Conservation (phyloP, 2,888 invertebrate species). For the Caenorhabditis plicata region DNA sequence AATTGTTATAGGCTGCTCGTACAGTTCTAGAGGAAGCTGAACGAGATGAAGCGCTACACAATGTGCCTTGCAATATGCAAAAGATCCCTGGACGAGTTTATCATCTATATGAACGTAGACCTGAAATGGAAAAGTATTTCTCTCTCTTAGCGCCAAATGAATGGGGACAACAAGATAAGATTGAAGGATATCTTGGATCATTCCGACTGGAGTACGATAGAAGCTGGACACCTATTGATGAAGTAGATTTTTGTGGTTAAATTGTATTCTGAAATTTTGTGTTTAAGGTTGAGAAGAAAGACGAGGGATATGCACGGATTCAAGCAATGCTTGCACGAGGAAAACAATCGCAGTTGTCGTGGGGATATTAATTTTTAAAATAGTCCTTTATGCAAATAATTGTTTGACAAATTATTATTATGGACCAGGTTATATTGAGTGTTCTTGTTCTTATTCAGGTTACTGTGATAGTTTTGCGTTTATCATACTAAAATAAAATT, state of each 20-base stretch:
- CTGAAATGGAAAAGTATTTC: conserved; percentile 70
- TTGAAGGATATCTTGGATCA: conserved; percentile 74
- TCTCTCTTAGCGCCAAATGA: conserved; percentile 79
- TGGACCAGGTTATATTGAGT: too few species aligned
- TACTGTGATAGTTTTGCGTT: too few species aligned
- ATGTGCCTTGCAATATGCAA: conserved; percentile 77
- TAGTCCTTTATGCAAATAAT: neutral
- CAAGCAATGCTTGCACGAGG: conserved; percentile 15
- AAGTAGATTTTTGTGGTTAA: conserved; percentile 7
- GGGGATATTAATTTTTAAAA: conserved; percentile 5
- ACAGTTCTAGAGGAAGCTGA: conserved; percentile 70
- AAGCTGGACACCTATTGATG: conserved; percentile 73
- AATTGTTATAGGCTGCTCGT: conserved; percentile 44
- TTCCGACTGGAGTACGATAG: conserved; percentile 75
- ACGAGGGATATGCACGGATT: conserved; percentile 25
- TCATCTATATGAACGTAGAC: conserved; percentile 73
- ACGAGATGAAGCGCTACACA: conserved; percentile 73
- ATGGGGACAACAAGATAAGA: conserved; percentile 72
- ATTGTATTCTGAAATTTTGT: neutral
- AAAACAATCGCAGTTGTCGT: conserved; percentile 9
- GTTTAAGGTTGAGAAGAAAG: conserved; percentile 15
- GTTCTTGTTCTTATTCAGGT: too few species aligned
- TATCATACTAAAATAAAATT: too few species aligned
- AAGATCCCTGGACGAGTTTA: conserved; percentile 77
- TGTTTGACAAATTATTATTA: too few species aligned